Conservation (phyloP, 2,113 vertebrate genomes). For the Todiramphus chloris region DNA sequence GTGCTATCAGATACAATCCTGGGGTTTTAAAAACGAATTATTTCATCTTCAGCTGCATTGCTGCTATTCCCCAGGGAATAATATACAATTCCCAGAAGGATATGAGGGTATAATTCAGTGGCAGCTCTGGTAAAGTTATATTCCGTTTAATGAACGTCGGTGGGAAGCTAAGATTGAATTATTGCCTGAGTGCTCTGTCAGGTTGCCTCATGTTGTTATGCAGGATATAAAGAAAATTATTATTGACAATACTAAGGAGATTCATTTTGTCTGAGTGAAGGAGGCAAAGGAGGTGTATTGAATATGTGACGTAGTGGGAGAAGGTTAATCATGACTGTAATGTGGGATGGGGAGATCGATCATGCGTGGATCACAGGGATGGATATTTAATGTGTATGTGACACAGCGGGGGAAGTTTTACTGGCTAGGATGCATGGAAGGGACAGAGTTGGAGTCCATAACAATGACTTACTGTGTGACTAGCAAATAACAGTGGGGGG, state of each 20-base stretch:
- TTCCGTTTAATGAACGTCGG: constrained; percentile 55
- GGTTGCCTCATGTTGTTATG: constrained; percentile 56
- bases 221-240: constrained; percentile 65
- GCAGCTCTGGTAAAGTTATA: constrained; percentile 58
- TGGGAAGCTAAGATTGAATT: constrained; percentile 67
- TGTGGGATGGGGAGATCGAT: constrained; percentile 36
- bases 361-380: constrained; percentile 24
- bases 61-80: constrained; percentile 49
- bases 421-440: neutral
- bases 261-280: constrained; percentile 54
- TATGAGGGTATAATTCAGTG: constrained; percentile 49
- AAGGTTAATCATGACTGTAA: constrained; percentile 61
- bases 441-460: neutral
- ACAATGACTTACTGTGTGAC: neutral
- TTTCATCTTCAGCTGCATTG: constrained; percentile 57
- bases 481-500: neutral
- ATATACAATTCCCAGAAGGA: constrained; percentile 46
- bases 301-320: constrained; percentile 51
- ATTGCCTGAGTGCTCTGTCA: constrained; percentile 54
- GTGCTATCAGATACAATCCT: constrained; percentile 43
- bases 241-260: constrained; percentile 68
- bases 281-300: constrained; percentile 55
- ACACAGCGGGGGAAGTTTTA: neutral
- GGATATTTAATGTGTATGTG: constrained; percentile 27
- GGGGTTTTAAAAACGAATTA: constrained; percentile 54